A percentile compares a stretch with the other conserved stretches of the same genome.
phyloP scores from a whole-genome alignment of 2,888 invertebrate genomes.

The Uropetala carovei region DNA sequence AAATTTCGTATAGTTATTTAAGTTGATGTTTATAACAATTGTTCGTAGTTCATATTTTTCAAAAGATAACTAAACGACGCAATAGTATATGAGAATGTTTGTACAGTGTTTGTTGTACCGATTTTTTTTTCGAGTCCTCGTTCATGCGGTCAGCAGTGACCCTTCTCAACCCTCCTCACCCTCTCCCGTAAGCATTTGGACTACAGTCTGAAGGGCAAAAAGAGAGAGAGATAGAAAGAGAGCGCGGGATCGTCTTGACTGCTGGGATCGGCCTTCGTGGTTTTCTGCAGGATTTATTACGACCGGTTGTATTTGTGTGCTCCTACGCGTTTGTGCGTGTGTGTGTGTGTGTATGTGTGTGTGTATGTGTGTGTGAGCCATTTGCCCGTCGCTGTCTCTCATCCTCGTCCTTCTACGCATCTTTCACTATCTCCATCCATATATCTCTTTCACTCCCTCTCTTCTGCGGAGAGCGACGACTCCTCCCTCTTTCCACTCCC shows the following conservation, averaged over 20 bases:
- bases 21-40: too few relatives aligned
- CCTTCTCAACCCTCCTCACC: neutral
- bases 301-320: slow-evolving; percentile 11
- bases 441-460: neutral
- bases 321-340: neutral
- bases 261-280: neutral
- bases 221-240: neutral
- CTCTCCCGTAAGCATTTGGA: too few relatives aligned
- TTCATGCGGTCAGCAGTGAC: neutral
- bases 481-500: too few relatives aligned
- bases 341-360: neutral
- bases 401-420: too few relatives aligned
- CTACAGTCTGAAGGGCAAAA: neutral
- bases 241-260: neutral
- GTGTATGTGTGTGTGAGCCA: neutral
- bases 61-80: too few relatives aligned
- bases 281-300: slow-evolving; percentile 4
- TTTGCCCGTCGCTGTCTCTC: neutral
- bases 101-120: too few relatives aligned
- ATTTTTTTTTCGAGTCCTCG: slow-evolving; percentile 30
- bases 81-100: too few relatives aligned
- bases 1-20: too few relatives aligned
- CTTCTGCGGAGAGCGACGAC: neutral
- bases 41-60: too few relatives aligned
- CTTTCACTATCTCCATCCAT: neutral